phyloP scores from a whole-genome alignment of 2,888 invertebrate genomes.

The Exephanes ischioxanthus region DNA sequence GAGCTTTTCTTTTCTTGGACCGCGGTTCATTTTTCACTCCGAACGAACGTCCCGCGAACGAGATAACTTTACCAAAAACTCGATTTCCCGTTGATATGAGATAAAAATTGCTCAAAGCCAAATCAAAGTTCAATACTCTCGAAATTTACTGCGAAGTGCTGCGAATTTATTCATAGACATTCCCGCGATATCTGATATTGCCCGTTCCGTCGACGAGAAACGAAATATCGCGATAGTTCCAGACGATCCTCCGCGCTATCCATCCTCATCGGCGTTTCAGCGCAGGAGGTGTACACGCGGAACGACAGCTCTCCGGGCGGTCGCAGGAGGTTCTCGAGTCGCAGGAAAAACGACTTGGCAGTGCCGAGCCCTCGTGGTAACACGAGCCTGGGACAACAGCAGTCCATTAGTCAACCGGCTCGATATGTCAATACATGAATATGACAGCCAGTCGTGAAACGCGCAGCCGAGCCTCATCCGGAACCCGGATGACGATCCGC shows the following conservation, averaged over 20 bases:
- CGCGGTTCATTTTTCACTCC: constrained; percentile 59
- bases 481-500: constrained; percentile 69
- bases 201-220: not conserved
- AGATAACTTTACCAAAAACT: constrained; percentile 39
- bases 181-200: not conserved
- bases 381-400: constrained; percentile 84
- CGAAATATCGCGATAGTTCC: not conserved
- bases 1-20: constrained; percentile 53
- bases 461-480: constrained; percentile 69
- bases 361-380: constrained; percentile 81
- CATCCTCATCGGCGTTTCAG: not conserved
- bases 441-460: constrained; percentile 81
- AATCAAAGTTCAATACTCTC: not conserved
- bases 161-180: constrained; percentile 18
- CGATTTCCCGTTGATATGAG: constrained; percentile 37
- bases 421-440: constrained; percentile 84
- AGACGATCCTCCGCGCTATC: not conserved
- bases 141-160: not conserved
- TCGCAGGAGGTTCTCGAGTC: constrained; percentile 63
- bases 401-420: constrained; percentile 85
- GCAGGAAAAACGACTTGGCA: constrained; percentile 75
- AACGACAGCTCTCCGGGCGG: constrained; percentile 42
- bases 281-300: not conserved
- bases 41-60: constrained; percentile 11
- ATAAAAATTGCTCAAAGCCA: constrained; percentile 14